Evolutionary conservation across 2,113 vertebrate species (phyloP).

Genomic region (Periophthalmodon schlosseri): DNA sequence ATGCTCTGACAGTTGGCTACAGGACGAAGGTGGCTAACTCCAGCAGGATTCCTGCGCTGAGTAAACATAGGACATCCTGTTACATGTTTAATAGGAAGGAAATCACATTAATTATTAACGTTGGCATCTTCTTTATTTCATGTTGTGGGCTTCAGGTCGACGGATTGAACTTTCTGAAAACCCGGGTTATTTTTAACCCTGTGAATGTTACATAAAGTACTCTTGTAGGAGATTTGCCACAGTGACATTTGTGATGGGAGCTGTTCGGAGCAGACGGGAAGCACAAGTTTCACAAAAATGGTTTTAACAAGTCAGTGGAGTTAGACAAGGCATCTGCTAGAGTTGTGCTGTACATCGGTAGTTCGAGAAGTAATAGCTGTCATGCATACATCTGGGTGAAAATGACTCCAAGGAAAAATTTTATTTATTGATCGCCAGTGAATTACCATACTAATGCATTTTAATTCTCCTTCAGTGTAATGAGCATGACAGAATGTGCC

Average conservation of each 20-base stretch:
- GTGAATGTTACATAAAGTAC: constrained; percentile 11
- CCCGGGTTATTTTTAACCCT: constrained; percentile 1
- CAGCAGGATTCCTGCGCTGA: background rate
- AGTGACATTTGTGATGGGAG: constrained; percentile 4
- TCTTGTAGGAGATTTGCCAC: constrained; percentile 1
- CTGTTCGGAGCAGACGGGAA: background rate
- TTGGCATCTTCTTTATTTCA: constrained; percentile 8
- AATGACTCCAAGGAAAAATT: background rate
- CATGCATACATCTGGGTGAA: background rate
- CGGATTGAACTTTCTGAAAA: constrained; percentile 3
- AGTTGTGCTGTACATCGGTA: background rate
- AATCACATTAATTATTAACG: constrained; percentile 1
- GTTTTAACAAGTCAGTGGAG: background rate
- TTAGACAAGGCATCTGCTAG: background rate
- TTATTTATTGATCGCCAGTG: no score
- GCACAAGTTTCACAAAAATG: background rate
- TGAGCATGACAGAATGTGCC: no score
- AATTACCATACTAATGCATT: no score
- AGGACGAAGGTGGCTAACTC: constrained; percentile 6
- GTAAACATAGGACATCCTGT: constrained; percentile 6
- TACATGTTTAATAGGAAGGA: constrained; percentile 13
- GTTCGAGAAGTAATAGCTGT: background rate
- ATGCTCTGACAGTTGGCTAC: background rate
- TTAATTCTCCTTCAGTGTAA: no score
- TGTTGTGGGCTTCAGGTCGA: constrained; percentile 5